phyloP scores from a whole-genome alignment of 2,113 vertebrate genomes.

The Rattus rattus region DNA sequence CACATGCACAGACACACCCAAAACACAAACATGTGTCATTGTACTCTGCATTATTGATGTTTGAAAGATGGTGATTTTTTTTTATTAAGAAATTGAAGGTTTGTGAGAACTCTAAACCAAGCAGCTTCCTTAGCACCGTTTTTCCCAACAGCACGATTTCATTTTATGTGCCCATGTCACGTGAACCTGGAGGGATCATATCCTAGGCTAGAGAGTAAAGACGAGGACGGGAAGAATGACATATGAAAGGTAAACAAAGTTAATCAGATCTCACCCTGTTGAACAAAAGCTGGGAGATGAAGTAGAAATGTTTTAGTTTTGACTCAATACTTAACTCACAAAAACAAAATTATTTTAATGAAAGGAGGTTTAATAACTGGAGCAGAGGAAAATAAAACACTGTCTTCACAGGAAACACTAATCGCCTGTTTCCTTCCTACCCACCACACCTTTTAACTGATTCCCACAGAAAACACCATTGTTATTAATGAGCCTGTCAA shows the following conservation, averaged over 20 bases:
- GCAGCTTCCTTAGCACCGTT: background rate
- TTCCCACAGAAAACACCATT: slow-evolving; percentile 12
- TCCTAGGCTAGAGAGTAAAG: background rate
- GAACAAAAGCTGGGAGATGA: background rate
- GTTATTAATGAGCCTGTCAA: background rate
- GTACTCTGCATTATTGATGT: no score
- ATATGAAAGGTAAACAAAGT: background rate
- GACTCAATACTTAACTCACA: background rate
- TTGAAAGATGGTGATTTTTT: background rate
- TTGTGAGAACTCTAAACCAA: background rate
- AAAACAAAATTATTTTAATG: background rate
- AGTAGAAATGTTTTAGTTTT: background rate
- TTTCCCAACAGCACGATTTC: background rate
- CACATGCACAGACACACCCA: background rate
- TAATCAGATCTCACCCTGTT: background rate
- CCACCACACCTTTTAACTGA: background rate
- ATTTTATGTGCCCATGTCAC: background rate
- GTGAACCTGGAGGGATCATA: background rate
- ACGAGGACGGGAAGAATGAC: background rate
- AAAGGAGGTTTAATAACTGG: background rate
- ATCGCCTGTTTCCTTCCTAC: background rate
- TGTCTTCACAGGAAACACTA: background rate
- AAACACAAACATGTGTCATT: background rate
- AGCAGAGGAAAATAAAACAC: background rate
- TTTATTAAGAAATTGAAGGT: background rate